phyloP scores from a whole-genome alignment of 2,113 vertebrate species.

The Pantherophis guttatus region DNA sequence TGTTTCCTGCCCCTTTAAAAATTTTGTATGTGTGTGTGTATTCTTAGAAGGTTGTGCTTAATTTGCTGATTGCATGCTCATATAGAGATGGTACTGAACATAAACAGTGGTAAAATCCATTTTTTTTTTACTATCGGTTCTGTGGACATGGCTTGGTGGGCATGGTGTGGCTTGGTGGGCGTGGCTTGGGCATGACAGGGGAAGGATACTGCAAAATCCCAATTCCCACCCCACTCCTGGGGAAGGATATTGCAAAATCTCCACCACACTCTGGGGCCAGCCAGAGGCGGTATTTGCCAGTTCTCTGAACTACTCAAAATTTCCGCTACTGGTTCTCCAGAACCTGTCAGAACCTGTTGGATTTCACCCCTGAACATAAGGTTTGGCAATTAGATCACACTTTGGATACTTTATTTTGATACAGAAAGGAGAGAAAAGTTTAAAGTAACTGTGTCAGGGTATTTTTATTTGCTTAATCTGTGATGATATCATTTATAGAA shows the following conservation, averaged over 20 bases:
- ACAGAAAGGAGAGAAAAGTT: background rate
- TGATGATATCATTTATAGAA: background rate
- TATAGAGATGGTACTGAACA: background rate
- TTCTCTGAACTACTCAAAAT: too few species aligned
- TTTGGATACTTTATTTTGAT: background rate
- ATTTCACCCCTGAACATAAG: background rate
- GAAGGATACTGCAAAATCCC: too few species aligned
- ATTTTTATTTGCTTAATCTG: background rate
- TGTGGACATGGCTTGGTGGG: too few species aligned
- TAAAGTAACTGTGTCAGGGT: background rate
- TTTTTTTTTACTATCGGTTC: too few species aligned
- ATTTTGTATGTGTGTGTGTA: background rate
- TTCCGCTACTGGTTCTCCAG: too few species aligned
- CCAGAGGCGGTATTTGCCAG: too few species aligned
- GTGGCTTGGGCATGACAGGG: too few species aligned
- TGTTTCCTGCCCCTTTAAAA: background rate
- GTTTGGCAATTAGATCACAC: background rate
- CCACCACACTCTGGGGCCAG: too few species aligned
- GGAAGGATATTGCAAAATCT: too few species aligned
- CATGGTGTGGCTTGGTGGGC: too few species aligned
- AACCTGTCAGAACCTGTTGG: too few species aligned
- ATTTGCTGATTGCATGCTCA: background rate
- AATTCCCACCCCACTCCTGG: too few species aligned
- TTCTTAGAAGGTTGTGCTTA: background rate
- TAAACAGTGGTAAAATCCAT: background rate